phyloP scores from a whole-genome alignment of 2,888 invertebrate species.

The Stegana nigrithorax region DNA sequence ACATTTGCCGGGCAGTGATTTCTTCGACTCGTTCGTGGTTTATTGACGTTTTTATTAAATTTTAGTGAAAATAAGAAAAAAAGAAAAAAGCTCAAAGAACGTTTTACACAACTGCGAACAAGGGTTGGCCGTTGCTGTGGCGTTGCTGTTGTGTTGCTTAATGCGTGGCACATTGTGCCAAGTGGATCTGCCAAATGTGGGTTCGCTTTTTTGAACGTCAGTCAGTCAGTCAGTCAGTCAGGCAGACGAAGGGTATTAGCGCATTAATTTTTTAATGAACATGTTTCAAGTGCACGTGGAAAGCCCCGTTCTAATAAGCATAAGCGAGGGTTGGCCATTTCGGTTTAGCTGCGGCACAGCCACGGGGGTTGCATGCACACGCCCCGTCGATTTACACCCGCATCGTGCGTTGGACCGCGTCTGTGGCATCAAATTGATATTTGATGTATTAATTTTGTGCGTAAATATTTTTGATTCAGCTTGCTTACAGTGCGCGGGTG shows the following conservation, averaged over 20 bases:
- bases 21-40: slow-evolving; percentile 12
- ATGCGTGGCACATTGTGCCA: no score
- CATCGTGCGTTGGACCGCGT: no score
- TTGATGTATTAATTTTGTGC: slow-evolving; percentile 12
- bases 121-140: background rate
- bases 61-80: slow-evolving; percentile 23
- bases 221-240: background rate
- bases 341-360: background rate
- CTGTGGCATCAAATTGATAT: slow-evolving; percentile 8
- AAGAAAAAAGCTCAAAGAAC: background rate
- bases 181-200: background rate
- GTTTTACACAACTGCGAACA: background rate
- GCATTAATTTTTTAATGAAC: background rate
- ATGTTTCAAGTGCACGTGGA: no score
- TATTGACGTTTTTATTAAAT: slow-evolving; percentile 56
- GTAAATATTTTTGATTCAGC: background rate
- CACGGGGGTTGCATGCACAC: no score
- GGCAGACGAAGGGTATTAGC: background rate
- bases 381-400: background rate
- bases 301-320: background rate
- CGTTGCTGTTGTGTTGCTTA: background rate
- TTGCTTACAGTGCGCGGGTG: no score
- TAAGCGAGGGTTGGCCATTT: background rate
- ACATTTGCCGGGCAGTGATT: background rate
- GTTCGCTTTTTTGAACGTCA: background rate